Evolutionary conservation across 2,113 vertebrate species (phyloP), one percentile per base, ranked within the genome.

Genomic region (Syngnathus scovelli): DNA sequence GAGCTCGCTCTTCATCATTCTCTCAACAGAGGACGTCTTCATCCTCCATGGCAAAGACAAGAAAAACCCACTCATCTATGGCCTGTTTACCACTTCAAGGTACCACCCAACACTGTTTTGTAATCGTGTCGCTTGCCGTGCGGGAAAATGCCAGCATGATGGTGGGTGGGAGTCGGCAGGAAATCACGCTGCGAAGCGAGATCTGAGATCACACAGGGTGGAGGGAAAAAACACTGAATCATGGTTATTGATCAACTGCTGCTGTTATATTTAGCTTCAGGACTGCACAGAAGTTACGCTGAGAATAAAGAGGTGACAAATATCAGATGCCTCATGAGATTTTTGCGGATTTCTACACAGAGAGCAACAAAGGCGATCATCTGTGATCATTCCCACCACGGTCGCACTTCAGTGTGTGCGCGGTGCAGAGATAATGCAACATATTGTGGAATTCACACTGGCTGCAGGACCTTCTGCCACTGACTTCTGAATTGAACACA

Each of bases 11-110:
- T 62, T 70, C 61, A 46, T 60, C 33, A 43, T 66, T 73, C 52
- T 73, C 67, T 77, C 61, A 36, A 55, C 75, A 93, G 92, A 93
- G 89, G 91, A 93, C 72, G 78, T 92, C 68, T 92, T 92, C 43
- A 90, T 92, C 75, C 91, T 91, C 23, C 84, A 86, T 6, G 90
- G 88, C 18, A 93, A 91, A 80, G 91, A 93, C 79, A 88, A 91
- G 88, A 92, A 87, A 73, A 92, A 90, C 70, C 92, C 91, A 23
- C 85, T 92, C 52, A 91, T 93, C 87, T 93, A 92, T 3, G 90
- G 90, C 66, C 75, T 93, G 74, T 93, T 93, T 67, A 93, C 91
- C 66, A 93, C 92, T 37, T 90, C 89, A 54, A 92, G 92, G 91
- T 92, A 76, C 58, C 36, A n/a, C 36, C 67, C 71, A 27, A 38